Conservation (phyloP, 2,888 invertebrate species). For the Spilosoma lubricipeda region DNA sequence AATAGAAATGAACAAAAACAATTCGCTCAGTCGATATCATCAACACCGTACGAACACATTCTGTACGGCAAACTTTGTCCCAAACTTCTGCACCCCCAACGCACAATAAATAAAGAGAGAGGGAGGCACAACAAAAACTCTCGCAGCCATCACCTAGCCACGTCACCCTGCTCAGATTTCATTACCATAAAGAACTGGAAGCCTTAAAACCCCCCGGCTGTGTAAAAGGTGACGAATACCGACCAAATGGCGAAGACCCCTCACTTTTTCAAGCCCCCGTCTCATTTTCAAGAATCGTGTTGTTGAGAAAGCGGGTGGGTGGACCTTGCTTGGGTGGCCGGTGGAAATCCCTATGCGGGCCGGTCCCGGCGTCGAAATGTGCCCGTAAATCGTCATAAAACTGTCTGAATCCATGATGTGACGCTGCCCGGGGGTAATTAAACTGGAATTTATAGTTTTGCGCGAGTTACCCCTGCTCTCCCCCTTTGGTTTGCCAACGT, state of each 20-base stretch:
- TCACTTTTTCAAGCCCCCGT: conserved; percentile 42
- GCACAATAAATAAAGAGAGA: conserved; percentile 83
- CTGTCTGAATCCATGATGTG: conserved; percentile 91
- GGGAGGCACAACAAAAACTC: conserved; percentile 84
- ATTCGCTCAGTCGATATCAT: conserved; percentile 68
- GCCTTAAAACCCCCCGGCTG: conserved; percentile 85
- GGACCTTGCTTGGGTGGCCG: conserved; percentile 59
- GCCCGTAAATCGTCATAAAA: conserved; percentile 89
- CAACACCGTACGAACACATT: conserved; percentile 78
- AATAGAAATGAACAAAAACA: conserved; percentile 69
- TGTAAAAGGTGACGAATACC: conserved; percentile 83
- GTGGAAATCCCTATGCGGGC: conserved; percentile 72
- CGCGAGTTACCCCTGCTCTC: conserved; percentile 57
- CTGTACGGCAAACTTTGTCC: conserved; percentile 76
- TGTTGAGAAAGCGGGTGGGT: conserved; percentile 50
- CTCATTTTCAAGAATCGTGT: conserved; percentile 18
- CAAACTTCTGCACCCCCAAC: conserved; percentile 78
- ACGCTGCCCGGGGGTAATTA: conserved; percentile 88
- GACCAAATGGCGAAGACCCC: conserved; percentile 60
- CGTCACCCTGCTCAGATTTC: conserved; percentile 87
- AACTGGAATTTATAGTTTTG: conserved; percentile 86
- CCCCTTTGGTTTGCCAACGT: conserved; percentile 67
- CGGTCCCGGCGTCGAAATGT: conserved; percentile 85
- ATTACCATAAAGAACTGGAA: conserved; percentile 87
- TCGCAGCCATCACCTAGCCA: conserved; percentile 83